phyloP scores from a whole-genome alignment of 2,888 invertebrate genomes.

The Heteromurus nitidus region DNA sequence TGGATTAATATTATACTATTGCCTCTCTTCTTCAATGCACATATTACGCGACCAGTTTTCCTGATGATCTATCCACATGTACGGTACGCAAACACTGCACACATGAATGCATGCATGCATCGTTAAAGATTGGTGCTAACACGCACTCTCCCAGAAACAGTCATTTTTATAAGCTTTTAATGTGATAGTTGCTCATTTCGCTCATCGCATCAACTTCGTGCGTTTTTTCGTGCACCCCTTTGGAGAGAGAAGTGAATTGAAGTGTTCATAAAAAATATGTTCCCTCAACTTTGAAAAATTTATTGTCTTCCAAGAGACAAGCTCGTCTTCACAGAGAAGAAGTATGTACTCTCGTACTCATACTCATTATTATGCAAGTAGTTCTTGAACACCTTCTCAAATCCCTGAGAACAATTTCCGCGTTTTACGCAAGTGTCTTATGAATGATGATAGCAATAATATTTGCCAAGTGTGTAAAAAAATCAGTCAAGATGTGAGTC shows the following conservation, averaged over 20 bases:
- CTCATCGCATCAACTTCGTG: too few relatives aligned
- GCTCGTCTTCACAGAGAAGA: background rate
- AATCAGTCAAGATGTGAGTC: background rate
- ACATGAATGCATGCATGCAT: background rate
- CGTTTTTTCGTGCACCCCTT: background rate
- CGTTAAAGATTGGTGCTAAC: too few relatives aligned
- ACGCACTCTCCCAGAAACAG: background rate
- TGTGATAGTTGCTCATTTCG: slow-evolving; percentile 11
- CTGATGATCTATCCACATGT: too few relatives aligned
- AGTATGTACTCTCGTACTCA: background rate
- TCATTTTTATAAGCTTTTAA: background rate
- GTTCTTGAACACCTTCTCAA: slow-evolving; percentile 13
- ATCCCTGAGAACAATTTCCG: slow-evolving; percentile 48
- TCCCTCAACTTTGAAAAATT: background rate
- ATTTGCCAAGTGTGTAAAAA: background rate
- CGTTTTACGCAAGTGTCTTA: slow-evolving; percentile 38
- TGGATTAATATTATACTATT: slow-evolving; percentile 20
- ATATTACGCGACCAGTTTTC: too few relatives aligned
- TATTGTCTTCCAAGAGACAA: background rate
- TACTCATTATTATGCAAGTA: slow-evolving; percentile 44
- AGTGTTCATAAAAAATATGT: background rate
- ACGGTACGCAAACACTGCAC: too few relatives aligned
- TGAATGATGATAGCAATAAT: slow-evolving; percentile 11
- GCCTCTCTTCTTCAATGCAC: too few relatives aligned
- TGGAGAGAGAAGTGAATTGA: background rate